Percentiles rank a stretch among this genome's conserved stretches.
phyloP scores from a whole-genome alignment of 2,113 vertebrate genomes.

The Phrynosoma blainvillii region DNA sequence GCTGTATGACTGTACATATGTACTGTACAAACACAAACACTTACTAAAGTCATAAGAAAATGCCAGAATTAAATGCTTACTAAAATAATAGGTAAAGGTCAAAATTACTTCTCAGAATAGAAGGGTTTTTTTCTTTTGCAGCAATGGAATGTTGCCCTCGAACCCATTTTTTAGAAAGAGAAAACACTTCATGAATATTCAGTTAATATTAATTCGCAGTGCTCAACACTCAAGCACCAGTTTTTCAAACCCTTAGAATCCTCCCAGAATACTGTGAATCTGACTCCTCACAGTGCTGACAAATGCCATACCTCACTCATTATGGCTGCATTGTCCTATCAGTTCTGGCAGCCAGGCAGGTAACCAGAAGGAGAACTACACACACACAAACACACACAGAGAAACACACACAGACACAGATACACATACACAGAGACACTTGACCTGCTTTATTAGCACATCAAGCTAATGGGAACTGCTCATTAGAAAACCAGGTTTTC shows the following conservation, averaged over 20 bases:
- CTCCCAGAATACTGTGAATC: constrained; percentile 35
- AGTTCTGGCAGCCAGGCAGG: constrained; percentile 66
- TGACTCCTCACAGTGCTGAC: not conserved
- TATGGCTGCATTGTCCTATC: constrained; percentile 44
- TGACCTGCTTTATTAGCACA: no score
- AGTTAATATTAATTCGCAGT: constrained; percentile 25
- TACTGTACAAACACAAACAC: not conserved
- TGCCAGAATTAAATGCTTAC: not conserved
- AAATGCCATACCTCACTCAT: constrained; percentile 23
- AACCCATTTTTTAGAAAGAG: constrained; percentile 43
- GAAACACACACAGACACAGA: no score
- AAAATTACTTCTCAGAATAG: constrained; percentile 42
- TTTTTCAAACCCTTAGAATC: constrained; percentile 50
- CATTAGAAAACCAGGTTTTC: no score
- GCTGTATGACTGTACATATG: not conserved
- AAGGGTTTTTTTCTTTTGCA: constrained; percentile 11
- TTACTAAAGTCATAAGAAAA: not conserved
- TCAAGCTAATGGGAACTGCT: no score
- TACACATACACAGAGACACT: no score
- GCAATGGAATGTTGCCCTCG: constrained; percentile 42
- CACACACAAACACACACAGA: no score
- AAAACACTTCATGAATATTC: constrained; percentile 61
- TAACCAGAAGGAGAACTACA: constrained; percentile 55
- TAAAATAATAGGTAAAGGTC: constrained; percentile 46
- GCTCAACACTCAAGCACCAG: not conserved